Conservation (phyloP, 2,113 vertebrate species). For the Seriola rivoliana region DNA sequence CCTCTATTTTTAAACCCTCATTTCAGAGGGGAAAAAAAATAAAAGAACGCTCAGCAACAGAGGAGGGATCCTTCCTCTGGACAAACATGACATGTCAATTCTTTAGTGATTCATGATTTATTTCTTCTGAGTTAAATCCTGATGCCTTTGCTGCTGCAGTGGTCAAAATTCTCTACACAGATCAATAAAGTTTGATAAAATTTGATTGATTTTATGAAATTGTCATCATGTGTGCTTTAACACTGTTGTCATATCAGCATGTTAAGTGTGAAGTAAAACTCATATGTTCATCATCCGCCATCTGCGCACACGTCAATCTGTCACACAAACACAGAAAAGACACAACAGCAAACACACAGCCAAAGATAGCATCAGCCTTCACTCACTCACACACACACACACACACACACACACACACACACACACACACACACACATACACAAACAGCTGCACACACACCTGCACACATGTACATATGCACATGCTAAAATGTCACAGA, state of each 20-base stretch:
- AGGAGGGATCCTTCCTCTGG: too few relatives aligned
- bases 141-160: not conserved
- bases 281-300: conserved; percentile 68
- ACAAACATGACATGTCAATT: too few relatives aligned
- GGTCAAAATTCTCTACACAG: not conserved
- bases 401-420: not conserved
- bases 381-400: conserved; percentile 9
- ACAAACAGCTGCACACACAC: conserved; percentile 47
- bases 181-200: conserved; percentile 36
- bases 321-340: conserved; percentile 43
- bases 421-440: conserved; percentile 6
- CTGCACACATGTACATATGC: conserved; percentile 53
- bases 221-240: conserved; percentile 32
- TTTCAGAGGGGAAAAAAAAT: too few relatives aligned
- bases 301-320: conserved; percentile 72
- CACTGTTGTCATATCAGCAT: conserved; percentile 54
- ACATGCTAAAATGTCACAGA: conserved; percentile 56
- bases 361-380: conserved; percentile 21
- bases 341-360: conserved; percentile 28
- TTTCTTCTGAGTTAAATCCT: not conserved
- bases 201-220: not conserved
- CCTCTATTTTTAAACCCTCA: too few relatives aligned
- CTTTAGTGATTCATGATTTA: not conserved
- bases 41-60: too few relatives aligned
- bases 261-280: conserved; percentile 66